These are phyloP conservation scores for Diplosoma virens DNA, from an alignment of 23 tunicate species.

Conservation along the genomic window DNA sequence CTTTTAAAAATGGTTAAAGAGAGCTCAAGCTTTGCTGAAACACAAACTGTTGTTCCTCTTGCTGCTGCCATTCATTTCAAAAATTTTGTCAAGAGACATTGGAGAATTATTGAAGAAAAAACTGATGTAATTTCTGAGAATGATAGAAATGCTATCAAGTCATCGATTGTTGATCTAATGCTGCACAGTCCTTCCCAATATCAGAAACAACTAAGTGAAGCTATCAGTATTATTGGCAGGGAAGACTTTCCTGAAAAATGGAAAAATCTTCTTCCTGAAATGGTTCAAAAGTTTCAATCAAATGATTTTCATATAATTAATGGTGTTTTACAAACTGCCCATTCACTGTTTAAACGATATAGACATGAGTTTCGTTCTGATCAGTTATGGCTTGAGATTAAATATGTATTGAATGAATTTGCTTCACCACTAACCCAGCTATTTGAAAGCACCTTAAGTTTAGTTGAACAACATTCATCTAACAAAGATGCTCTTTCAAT, in stretches of 20 bases:
- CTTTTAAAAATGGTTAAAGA: conserved; percentile 70
- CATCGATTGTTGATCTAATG: conserved; percentile 75
- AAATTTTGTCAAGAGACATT: conserved; percentile 79
- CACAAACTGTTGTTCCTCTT: conserved; percentile 17
- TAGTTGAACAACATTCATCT: conserved; percentile 48
- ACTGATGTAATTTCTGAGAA: conserved; percentile 49
- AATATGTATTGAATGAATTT: conserved; percentile 65
- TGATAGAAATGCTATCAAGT: conserved; percentile 73
- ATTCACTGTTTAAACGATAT: conserved; percentile 88
- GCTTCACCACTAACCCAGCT: conserved; percentile 76
- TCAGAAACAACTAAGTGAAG: conserved; percentile 92
- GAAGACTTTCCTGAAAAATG: conserved; percentile 96
- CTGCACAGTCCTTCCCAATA: conserved; percentile 63
- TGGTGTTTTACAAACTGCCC: conserved; percentile 90
- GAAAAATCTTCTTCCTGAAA: conserved; percentile 71
- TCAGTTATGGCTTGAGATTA: conserved; percentile 79
- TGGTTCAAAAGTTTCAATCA: conserved; percentile 55
- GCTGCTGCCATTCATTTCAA: conserved; percentile 89
- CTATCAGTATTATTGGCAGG: conserved; percentile 85
- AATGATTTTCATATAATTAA: conserved; percentile 84
- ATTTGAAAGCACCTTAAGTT: conserved; percentile 55
- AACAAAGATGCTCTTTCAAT: conserved; percentile 50
- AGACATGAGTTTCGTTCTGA: conserved; percentile 92
- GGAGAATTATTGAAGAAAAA: conserved; percentile 86
- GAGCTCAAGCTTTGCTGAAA: neutral